Percentiles rank a stretch among this genome's conserved stretches.
phyloP scores from a whole-genome alignment of 2,113 vertebrate species.

The Aepyceros melampus region DNA sequence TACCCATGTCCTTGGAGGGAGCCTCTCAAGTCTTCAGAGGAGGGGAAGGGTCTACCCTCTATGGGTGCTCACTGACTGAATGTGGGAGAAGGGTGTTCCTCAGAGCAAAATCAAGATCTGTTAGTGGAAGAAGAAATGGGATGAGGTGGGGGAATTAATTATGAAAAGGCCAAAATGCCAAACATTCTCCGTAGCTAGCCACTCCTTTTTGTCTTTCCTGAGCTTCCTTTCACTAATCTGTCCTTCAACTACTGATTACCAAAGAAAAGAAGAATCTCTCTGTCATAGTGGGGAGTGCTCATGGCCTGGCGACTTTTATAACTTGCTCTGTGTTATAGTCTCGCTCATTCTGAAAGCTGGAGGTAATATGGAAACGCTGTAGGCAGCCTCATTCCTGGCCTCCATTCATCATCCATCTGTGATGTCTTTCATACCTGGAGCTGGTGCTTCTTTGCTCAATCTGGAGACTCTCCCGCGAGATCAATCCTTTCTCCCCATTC shows the following conservation, averaged over 20 bases:
- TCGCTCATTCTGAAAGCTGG: not conserved
- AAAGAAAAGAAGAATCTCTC: not conserved
- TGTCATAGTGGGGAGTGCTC: not conserved
- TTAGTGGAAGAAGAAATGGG: not conserved
- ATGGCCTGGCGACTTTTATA: not conserved
- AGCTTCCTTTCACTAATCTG: not conserved
- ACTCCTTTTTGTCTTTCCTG: not conserved
- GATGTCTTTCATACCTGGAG: not conserved
- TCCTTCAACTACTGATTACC: not conserved
- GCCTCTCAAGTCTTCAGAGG: not conserved
- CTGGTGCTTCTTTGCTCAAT: not conserved
- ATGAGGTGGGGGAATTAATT: not conserved
- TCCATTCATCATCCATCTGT: not conserved
- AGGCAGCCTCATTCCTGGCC: not conserved
- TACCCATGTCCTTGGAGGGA: not conserved
- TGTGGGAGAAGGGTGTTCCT: not conserved
- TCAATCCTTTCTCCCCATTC: not conserved
- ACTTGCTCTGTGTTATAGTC: not conserved
- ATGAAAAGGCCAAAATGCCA: not conserved
- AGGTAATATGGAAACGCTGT: not conserved
- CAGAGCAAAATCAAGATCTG: not conserved
- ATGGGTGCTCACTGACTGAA: not conserved
- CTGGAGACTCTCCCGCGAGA: not conserved
- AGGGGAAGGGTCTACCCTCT: not conserved
- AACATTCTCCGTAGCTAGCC: not conserved